phyloP scores from a whole-genome alignment of 2,888 invertebrate genomes.

The Enchytraeus crypticus region DNA sequence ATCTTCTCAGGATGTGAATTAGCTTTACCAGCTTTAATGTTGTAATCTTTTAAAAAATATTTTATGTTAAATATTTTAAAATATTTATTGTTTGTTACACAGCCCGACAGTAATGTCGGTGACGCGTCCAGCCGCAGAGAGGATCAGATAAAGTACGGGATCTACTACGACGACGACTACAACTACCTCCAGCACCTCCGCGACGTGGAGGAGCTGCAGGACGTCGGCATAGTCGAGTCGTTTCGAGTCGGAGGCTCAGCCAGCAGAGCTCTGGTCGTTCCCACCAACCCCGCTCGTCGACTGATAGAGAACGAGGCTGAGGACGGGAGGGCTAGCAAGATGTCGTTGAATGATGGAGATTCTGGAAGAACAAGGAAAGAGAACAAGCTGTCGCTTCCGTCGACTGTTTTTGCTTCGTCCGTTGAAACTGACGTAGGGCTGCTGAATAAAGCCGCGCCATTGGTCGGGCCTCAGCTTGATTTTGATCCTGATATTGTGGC shows the following conservation, averaged over 20 bases:
- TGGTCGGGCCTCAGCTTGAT: slow-evolving; percentile 51
- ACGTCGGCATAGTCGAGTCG: slow-evolving; percentile 21
- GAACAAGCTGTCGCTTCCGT: background rate
- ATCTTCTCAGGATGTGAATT: too few relatives aligned
- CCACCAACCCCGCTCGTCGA: background rate
- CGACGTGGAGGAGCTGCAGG: slow-evolving; percentile 28
- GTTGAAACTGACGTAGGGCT: slow-evolving; percentile 74
- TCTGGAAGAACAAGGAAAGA: too few relatives aligned
- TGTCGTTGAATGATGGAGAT: too few relatives aligned
- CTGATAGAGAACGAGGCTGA: background rate
- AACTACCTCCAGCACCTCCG: slow-evolving; percentile 84
- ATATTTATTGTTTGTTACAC: too few relatives aligned
- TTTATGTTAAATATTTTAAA: too few relatives aligned
- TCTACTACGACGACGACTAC: slow-evolving; percentile 88
- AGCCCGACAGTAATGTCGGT: too few relatives aligned
- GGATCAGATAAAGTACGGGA: slow-evolving; percentile 70
- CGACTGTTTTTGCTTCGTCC: slow-evolving; percentile 57
- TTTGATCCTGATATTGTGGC: slow-evolving; percentile 87
- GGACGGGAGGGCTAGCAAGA: too few relatives aligned
- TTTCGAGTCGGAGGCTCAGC: slow-evolving; percentile 1
- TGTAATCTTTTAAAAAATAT: too few relatives aligned
- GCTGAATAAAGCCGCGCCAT: slow-evolving; percentile 53
- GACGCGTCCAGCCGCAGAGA: too few relatives aligned
- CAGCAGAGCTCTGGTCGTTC: too few relatives aligned
- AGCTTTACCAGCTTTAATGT: too few relatives aligned